Evolutionary conservation across 2,797 vertebrate genomes (phyloP), one percentile per base, ranked within the genome.

Genomic region (Phoxinus dragarum): DNA sequence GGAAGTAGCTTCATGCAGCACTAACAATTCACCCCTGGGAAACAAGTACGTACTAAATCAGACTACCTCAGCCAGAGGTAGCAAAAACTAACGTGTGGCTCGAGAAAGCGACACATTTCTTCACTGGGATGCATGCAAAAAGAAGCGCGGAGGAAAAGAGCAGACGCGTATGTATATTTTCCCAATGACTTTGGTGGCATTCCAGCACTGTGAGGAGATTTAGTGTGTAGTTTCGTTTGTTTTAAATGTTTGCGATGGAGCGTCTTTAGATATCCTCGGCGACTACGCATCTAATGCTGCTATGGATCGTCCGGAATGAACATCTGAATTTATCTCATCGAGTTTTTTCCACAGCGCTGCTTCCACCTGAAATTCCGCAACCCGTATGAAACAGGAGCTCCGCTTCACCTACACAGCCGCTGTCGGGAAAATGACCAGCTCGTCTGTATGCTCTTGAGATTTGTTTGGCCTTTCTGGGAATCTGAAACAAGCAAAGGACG

Each of bases 1-100:
- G 98, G 97, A 97, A 97, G 95, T 93, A 94, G 95, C 94, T 95
- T 93, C 92, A 92, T 92, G 94, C 96, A 94, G 94, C 93, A 92
- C 92, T 94, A 93, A 93, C 95, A 95, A 93, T 95, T 96, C 96
- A 93, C 94, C 94, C 94, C 86, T 93, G 93, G 94, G 95, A 94
- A 89, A 90, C 88, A 90, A 91, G 84, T 88, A 80, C 92, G 89
- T 88, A 90, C 88, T 86, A 82, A 88, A 89, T 81, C 86, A 89
- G 82, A 92, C 90, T 87, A 93, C 92, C 93, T 92, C 91, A 83
- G 88, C 89, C 86, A 87, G 88, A 91, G 93, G 92, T 88, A 86
- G 91, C 89, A 87, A 84, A 89, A 89, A 88, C 87, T 80, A 52
- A 91, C 93, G 92, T 90, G 89, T 91, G 91, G 92, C 90, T 90